These are phyloP conservation scores for Chelon auratus DNA, from an alignment of 2,797 vertebrate species.

Conservation along the genomic window DNA sequence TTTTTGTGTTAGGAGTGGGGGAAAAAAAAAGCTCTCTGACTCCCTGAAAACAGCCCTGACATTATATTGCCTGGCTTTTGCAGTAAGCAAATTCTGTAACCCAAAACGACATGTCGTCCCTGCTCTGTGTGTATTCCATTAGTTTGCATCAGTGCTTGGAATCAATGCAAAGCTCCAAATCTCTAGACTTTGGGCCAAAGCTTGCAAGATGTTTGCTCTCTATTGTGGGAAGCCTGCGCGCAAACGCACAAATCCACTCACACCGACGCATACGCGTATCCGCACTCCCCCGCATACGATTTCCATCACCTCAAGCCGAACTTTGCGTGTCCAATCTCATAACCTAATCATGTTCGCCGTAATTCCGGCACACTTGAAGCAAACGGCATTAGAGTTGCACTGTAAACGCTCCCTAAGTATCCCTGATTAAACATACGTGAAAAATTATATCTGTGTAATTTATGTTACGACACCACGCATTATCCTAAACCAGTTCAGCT, in stretches of 20 bases:
- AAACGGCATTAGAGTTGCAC: conserved; percentile 47
- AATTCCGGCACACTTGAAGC: conserved; percentile 36
- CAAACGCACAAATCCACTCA: conserved; percentile 19
- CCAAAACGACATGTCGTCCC: conserved; percentile 8
- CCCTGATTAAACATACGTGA: conserved; percentile 58
- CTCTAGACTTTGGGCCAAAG: conserved; percentile 36
- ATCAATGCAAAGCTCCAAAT: conserved; percentile 41
- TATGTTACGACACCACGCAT: conserved; percentile 63
- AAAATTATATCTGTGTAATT: conserved; percentile 62
- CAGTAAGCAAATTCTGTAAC: conserved; percentile 13
- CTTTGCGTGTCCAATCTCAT: conserved; percentile 57
- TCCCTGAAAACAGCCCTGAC: neutral
- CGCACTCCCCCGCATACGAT: conserved; percentile 23
- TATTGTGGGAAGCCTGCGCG: conserved; percentile 13
- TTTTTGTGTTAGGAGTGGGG: too few relatives aligned
- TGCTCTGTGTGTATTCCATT: conserved; percentile 28
- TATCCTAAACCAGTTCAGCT: conserved; percentile 52
- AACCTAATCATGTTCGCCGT: conserved; percentile 59
- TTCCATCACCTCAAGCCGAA: conserved; percentile 42
- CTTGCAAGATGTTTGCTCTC: conserved; percentile 15
- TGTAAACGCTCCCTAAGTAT: conserved; percentile 45
- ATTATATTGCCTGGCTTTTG: conserved; percentile 7
- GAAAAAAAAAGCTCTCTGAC: too few relatives aligned
- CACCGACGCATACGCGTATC: neutral
- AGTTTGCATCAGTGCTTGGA: conserved; percentile 4